Evolutionary conservation across 2,797 vertebrate genomes (phyloP).

Genomic region (Anomalospiza imberbis): DNA sequence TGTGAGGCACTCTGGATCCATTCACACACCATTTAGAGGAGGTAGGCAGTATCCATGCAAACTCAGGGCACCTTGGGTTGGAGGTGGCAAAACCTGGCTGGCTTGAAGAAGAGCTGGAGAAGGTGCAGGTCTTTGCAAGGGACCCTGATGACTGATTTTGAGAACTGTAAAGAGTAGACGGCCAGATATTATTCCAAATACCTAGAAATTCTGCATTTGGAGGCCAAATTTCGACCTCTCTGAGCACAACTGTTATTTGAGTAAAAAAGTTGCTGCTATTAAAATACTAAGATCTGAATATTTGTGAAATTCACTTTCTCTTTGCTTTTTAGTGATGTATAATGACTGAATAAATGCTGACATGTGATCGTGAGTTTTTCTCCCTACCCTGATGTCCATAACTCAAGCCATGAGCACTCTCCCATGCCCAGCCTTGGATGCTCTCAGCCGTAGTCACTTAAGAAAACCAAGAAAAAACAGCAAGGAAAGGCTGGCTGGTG

Average conservation of each 20-base stretch:
- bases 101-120: background rate
- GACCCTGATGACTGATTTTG: background rate
- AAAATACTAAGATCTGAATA: background rate
- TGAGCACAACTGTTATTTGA: background rate
- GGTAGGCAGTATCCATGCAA: background rate
- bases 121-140: background rate
- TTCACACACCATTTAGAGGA: background rate
- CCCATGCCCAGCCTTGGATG: background rate
- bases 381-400: background rate
- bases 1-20: rapidly evolving
- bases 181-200: background rate
- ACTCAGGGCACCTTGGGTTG: background rate
- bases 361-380: background rate
- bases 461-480: background rate
- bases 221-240: background rate
- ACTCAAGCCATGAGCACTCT: background rate
- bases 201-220: background rate
- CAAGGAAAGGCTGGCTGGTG: background rate
- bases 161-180: background rate
- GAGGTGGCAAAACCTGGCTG: background rate
- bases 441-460: background rate
- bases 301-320: background rate
- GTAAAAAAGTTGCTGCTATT: background rate
- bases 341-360: background rate
- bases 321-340: background rate